Base-by-base conservation (phyloP, 2,797 vertebrate species). In the Neosilurus mollespiculum region DNA sequence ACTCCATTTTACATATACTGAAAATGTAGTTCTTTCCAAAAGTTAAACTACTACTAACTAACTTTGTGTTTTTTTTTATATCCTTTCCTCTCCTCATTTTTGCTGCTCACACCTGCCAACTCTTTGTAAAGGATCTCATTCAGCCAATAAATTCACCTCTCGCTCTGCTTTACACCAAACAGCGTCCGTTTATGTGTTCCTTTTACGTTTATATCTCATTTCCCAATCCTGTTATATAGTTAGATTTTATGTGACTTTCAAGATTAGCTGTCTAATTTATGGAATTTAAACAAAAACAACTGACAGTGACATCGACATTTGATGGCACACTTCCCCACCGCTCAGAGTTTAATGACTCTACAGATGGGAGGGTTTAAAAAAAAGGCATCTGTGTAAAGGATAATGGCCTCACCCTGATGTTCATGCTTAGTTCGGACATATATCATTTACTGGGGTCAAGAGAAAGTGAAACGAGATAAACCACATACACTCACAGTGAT, bases 351-450 rank as follows among this genome's bases (percentile, higher is more conserved):
- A 77, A 77, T 61, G 30, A 37, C 64, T 69, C 18, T n/a, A 78
- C 81, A 77, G 73, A 83, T 83, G 81, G 73, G 34, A 59, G 64
- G 73, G 59, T 77, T 61, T 76, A n/a, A 76, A 61, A 77, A 59
- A 59, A 59, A 61, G 30, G 73, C 30, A n/a, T 79, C 56, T 78
- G 58, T 24, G 24, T 22, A 62, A 65, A 78, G 77, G 69, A 80
- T 80, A 73, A 80, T 71, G 58, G 56, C 34, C 70, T 56, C 59
- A 8, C 61, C 30, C 22, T 58, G 78, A 80, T 66, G 51, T 58
- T 84, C 34, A 1, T 11, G 30, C 77, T 80, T 30, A 58, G 78
- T 80, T 72, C 72, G 15, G 73, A 77, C 73, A 77, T 76, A 59
- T 76, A 37, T 76, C 73, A 76, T 59, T 76, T 54, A 12, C 0